Base-by-base conservation (phyloP, 1,140 invertebrate genomes). In the Coptotermes formosanus region DNA sequence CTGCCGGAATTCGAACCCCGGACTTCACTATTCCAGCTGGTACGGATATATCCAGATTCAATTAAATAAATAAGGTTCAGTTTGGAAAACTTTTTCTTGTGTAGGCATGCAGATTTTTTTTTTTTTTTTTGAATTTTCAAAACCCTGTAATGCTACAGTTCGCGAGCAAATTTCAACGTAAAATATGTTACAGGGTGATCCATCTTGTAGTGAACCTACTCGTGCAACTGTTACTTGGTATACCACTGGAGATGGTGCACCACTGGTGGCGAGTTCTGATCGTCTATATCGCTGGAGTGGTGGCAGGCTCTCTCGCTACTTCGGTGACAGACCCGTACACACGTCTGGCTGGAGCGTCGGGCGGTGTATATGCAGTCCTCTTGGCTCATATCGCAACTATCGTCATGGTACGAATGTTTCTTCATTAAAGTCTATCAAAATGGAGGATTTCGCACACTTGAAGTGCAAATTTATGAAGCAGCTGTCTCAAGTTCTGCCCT, bases 161-260 rank as follows among this genome's bases (percentile, higher is more conserved):
- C 19, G 52, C 52, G 19, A 21, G 19, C 64, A 32, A 83, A 84
- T 91, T 52, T 4, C 19, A 55, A 21, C 1, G 0, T 19, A 48
- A 64, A 12, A 23, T 23, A 64, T 23, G 21, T 83, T 83, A 48
- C 84, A 85, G 84, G 19, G 25, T 90, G 93, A 93, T 96, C 84
- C 98, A 99, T 90, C 92, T 99, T 30, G 91, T 97, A 85, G 96
- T 97, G 86, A 99, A 99, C 90, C 91, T 99, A n/a, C 90, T 98
- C n/a, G 97, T 99, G 82, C 98, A 99, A 92, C 92, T 99, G 83
- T 92, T 98, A 89, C 92, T 99, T 81, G 98, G 98, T 7, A 94
- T 99, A 38, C 97, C 97, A 0, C 90, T 99, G 84, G 98, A 99
- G 91, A 96, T 99, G 95, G 98, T 99, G 19, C 98, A 99, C 90